Evolutionary conservation across 2,797 vertebrate genomes (phyloP), one percentile per base, ranked within the genome.

Genomic region (Salmo trutta): DNA sequence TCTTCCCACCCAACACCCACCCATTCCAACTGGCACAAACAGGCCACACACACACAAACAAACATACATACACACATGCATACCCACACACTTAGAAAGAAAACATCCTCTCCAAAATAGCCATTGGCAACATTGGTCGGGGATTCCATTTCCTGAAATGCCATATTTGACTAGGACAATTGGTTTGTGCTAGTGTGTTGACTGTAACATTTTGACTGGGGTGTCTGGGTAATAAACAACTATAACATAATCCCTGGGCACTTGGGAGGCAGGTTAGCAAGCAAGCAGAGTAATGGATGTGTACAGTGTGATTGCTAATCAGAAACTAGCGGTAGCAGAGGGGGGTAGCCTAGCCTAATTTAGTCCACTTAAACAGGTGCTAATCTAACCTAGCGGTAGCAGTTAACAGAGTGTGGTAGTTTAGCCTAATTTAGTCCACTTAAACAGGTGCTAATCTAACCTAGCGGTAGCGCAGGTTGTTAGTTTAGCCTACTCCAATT

Each of bases 1-100:
- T 62, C 56, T 82, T 81, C 80, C 78, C 85, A 79, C 66, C 78
- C 75, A 79, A 75, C 33, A 36, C 33, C 6, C 33, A 36, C 33
- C 75, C 82, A 47, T 10, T 47, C 41, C 10, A 14, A 12, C 41
- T 14, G 10, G 14, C 16, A 65, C 73, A 66, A 8, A 65, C 73
- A 74, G 33, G 0, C 4, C 1, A n/a, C 79, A 80, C 24, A 24
- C 24, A 24, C 78, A 82, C 65, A 5, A 33, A 36, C 0, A 36
- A 6, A 84, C 84, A 77, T 84, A 7, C 1, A 0, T 0, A 36
- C 33, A 36, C 5, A 7, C 33, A 36, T 7, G 33, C 33, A 36
- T 36, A 1, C 33, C 33, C 5, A 33, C 33, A 5, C 33, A 80
- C 56, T 16, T n/a, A 77, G 33, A 33, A 33, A 33, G 33, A 33